phyloP scores from a whole-genome alignment of 2,113 vertebrate species.

The Coreoperca whiteheadi region DNA sequence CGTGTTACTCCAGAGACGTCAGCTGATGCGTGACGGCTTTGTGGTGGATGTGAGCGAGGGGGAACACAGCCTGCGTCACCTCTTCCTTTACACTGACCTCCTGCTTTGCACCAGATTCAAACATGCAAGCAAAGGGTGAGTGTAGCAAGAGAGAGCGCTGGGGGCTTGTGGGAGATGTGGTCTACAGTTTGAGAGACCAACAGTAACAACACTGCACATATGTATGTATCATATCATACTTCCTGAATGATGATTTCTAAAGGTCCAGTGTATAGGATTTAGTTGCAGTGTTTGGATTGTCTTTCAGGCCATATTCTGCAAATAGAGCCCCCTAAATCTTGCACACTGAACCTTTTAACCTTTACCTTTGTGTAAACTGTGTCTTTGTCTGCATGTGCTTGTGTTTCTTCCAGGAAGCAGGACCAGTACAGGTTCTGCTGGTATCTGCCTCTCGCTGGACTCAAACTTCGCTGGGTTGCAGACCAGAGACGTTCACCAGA shows the following conservation, averaged over 20 bases:
- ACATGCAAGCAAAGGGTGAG: slow-evolving; percentile 76
- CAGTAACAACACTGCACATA: not conserved
- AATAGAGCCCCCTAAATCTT: too few species aligned
- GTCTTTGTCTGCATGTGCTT: not conserved
- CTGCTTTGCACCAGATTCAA: slow-evolving; percentile 83
- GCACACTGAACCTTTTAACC: too few species aligned
- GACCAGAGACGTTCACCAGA: slow-evolving; percentile 64
- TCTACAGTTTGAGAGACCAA: not conserved
- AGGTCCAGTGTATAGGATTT: too few species aligned
- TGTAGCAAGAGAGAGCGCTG: fast-evolving
- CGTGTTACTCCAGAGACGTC: slow-evolving; percentile 69
- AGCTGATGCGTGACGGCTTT: slow-evolving; percentile 84
- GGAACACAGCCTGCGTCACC: slow-evolving; percentile 77
- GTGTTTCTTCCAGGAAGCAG: slow-evolving; percentile 74
- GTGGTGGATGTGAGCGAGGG: slow-evolving; percentile 79
- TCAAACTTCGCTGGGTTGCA: slow-evolving; percentile 72
- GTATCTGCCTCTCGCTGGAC: slow-evolving; percentile 81
- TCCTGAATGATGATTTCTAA: not conserved
- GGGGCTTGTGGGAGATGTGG: slow-evolving; percentile 29
- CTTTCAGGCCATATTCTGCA: too few species aligned
- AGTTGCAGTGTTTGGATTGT: too few species aligned
- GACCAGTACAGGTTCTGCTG: slow-evolving; percentile 84
- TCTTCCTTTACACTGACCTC: slow-evolving; percentile 86
- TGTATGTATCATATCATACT: not conserved
- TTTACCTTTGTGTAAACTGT: too few species aligned